Evolutionary conservation across 2,113 vertebrate species (phyloP).

Genomic region (Serinus canaria): DNA sequence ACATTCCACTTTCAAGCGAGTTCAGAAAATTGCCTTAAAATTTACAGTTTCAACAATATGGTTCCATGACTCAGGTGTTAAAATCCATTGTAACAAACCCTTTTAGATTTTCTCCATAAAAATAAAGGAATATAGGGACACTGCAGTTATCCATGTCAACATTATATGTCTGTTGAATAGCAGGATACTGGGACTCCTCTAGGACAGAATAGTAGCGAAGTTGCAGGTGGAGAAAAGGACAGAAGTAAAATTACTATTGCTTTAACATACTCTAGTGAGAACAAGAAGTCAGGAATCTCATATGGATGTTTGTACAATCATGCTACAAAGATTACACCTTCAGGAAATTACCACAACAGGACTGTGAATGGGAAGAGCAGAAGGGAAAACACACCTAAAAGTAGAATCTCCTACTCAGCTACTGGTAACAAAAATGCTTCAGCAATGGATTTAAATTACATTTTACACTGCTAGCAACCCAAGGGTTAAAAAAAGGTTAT

Average conservation of each 20-base stretch:
- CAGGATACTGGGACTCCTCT: slow-evolving; percentile 59
- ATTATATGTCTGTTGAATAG: slow-evolving; percentile 49
- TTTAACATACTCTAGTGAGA: slow-evolving; percentile 68
- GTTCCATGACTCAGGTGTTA: slow-evolving; percentile 68
- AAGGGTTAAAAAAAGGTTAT: neutral
- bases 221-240: slow-evolving; percentile 61
- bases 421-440: slow-evolving; percentile 43
- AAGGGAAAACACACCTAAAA: slow-evolving; percentile 66
- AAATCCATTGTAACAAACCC: slow-evolving; percentile 68
- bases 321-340: slow-evolving; percentile 76
- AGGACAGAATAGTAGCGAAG: slow-evolving; percentile 40
- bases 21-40: slow-evolving; percentile 63
- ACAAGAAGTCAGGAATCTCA: slow-evolving; percentile 63
- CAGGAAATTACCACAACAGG: slow-evolving; percentile 44
- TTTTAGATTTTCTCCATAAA: slow-evolving; percentile 68
- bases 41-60: slow-evolving; percentile 60
- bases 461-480: slow-evolving; percentile 52
- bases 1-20: slow-evolving; percentile 69
- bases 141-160: slow-evolving; percentile 57
- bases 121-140: slow-evolving; percentile 71
- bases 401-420: slow-evolving; percentile 40
- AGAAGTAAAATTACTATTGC: slow-evolving; percentile 63
- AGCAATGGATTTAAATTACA: slow-evolving; percentile 57
- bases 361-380: slow-evolving; percentile 38
- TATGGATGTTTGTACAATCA: slow-evolving; percentile 74